phyloP scores from a whole-genome alignment of 2,888 invertebrate species.

The Agrilus mali region DNA sequence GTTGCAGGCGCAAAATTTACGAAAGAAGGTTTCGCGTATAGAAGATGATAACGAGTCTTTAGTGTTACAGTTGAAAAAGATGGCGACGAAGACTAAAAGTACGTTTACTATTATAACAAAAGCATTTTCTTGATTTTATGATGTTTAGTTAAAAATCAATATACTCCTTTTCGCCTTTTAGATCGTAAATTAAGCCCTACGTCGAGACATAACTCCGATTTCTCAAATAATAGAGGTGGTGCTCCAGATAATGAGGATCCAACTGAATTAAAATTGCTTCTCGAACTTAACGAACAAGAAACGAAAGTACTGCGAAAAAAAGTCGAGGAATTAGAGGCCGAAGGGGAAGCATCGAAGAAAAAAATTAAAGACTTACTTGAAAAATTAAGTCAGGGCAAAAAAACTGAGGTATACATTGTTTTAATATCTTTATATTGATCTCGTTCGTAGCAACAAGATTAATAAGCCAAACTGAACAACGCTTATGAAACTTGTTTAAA shows the following conservation, averaged over 20 bases:
- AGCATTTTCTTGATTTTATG: neutral
- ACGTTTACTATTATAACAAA: conserved; percentile 5
- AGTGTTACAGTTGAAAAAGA: conserved; percentile 90
- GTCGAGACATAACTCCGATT: conserved; percentile 49
- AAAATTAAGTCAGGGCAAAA: conserved; percentile 56
- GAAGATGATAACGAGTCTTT: conserved; percentile 96
- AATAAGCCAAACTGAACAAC: too few relatives aligned
- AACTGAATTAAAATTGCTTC: conserved; percentile 67
- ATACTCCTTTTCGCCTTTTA: conserved; percentile 22
- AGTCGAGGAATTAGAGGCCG: conserved; percentile 71
- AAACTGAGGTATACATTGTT: conserved; percentile 37
- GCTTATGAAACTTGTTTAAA: too few relatives aligned
- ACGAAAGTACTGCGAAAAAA: conserved; percentile 70
- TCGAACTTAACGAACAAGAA: conserved; percentile 86
- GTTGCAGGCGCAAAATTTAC: conserved; percentile 72
- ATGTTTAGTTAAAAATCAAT: neutral
- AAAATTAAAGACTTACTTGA: conserved; percentile 68
- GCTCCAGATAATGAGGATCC: conserved; percentile 71
- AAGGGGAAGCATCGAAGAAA: conserved; percentile 59
- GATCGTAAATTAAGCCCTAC: conserved; percentile 58
- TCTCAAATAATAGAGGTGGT: conserved; percentile 52
- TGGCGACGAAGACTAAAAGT: conserved; percentile 49
- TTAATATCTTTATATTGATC: too few relatives aligned
- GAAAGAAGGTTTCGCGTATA: conserved; percentile 81
- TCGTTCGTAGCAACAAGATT: too few relatives aligned